Percentiles rank a stretch among this genome's conserved stretches.
Conservation (phyloP, 1,140 invertebrate species). For the Scaptomyza hsui region DNA sequence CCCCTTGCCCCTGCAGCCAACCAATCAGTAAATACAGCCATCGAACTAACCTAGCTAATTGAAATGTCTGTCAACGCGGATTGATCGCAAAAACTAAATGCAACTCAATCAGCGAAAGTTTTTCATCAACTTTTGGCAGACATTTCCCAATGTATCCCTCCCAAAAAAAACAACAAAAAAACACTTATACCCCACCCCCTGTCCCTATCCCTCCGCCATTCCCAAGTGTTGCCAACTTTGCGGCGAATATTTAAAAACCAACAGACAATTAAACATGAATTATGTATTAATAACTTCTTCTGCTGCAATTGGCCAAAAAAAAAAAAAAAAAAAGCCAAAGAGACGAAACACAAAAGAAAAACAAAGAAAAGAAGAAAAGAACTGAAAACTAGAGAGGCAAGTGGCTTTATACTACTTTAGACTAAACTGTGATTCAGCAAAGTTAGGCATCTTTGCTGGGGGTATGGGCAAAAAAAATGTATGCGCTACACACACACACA, state of each 20-base stretch:
- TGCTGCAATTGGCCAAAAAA: constrained; percentile 38
- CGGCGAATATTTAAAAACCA: constrained; percentile 37
- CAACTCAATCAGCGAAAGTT: constrained; percentile 81
- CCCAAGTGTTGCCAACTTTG: constrained; percentile 30
- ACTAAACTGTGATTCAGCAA: constrained; percentile 31
- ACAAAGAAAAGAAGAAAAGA: constrained; percentile 7
- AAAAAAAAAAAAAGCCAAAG: not conserved
- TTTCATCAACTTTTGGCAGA: constrained; percentile 50
- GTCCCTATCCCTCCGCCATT: not conserved
- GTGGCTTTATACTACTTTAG: constrained; percentile 5
- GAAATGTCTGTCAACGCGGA: constrained; percentile 73
- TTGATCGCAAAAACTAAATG: constrained; percentile 67
- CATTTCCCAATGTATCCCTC: too few species aligned
- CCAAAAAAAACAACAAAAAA: constrained; percentile 3
- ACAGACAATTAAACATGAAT: constrained; percentile 77
- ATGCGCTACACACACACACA: constrained; percentile 16
- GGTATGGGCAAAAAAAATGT: constrained; percentile 35
- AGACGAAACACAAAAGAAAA: not conserved
- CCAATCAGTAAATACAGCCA: not conserved
- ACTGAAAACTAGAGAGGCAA: constrained; percentile 9
- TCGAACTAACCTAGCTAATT: constrained; percentile 55
- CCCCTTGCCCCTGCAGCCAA: too few species aligned
- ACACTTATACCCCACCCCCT: not conserved
- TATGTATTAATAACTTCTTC: constrained; percentile 78
- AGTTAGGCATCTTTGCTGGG: not conserved